phyloP scores from a whole-genome alignment of 2,113 vertebrate genomes.

The Clarias macrocephalus region DNA sequence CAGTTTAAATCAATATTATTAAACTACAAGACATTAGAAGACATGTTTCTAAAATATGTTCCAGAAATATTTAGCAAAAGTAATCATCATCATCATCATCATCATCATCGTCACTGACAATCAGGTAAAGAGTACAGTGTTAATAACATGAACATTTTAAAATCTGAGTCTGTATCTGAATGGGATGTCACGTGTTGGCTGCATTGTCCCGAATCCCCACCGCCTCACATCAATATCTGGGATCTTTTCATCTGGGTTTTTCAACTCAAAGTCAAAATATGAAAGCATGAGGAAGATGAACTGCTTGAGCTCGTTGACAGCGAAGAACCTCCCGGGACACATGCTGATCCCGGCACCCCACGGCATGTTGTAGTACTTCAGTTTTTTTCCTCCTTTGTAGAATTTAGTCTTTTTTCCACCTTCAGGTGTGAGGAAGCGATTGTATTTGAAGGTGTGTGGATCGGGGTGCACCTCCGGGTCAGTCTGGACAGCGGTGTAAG shows the following conservation, averaged over 20 bases:
- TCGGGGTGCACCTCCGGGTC: conserved; percentile 85
- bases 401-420: conserved; percentile 83
- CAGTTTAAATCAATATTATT: neutral
- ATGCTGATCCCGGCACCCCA: conserved; percentile 86
- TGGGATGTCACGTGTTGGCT: conserved; percentile 74
- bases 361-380: conserved; percentile 88
- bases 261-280: conserved; percentile 86
- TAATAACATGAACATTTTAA: conserved; percentile 27
- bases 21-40: too few relatives aligned
- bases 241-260: conserved; percentile 68
- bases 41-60: neutral
- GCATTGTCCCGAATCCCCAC: conserved; percentile 85
- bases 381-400: conserved; percentile 80
- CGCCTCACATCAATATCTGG: conserved; percentile 75
- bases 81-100: neutral
- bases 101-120: neutral
- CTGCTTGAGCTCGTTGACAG: conserved; percentile 84
- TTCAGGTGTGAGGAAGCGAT: conserved; percentile 80
- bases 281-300: conserved; percentile 84
- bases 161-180: conserved; percentile 78
- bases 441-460: conserved; percentile 78
- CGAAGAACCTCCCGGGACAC: conserved; percentile 89
- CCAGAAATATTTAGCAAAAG: neutral
- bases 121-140: neutral
- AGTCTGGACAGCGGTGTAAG: conserved; percentile 78